Percentiles rank a stretch among this genome's conserved stretches.
Evolutionary conservation across 1,140 invertebrate species (phyloP).

Genomic region (Mercenaria mercenaria): DNA sequence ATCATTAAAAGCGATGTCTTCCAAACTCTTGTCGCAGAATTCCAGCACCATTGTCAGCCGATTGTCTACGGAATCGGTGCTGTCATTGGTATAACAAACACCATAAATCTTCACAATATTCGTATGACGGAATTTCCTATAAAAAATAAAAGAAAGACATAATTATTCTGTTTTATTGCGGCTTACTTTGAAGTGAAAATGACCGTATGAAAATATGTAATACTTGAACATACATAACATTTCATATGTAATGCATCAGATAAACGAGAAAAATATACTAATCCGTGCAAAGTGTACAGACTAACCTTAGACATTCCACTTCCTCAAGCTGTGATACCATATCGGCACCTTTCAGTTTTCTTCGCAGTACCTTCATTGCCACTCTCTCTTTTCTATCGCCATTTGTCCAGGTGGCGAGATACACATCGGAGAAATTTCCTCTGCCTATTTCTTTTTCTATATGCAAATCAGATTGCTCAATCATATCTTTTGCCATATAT

Average conservation of each 20-base stretch:
- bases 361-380: conserved; percentile 65
- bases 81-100: neutral
- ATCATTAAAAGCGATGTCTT: conserved; percentile 6
- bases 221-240: no score
- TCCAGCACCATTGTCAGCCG: conserved; percentile 38
- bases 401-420: conserved; percentile 36
- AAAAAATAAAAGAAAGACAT: no score
- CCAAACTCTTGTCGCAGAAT: conserved; percentile 8
- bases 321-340: conserved; percentile 69
- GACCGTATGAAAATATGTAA: no score
- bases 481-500: conserved; percentile 50
- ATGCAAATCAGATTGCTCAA: conserved; percentile 21
- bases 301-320: conserved; percentile 51
- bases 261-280: no score
- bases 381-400: neutral
- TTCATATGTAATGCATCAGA: no score
- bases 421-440: conserved; percentile 67
- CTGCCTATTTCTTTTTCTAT: conserved; percentile 41
- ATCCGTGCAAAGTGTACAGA: no score
- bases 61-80: neutral
- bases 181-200: no score
- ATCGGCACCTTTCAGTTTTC: conserved; percentile 14
- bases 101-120: conserved; percentile 50
- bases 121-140: conserved; percentile 24
- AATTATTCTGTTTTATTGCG: no score